Evolutionary conservation across 2,113 vertebrate species (phyloP).

Genomic region (Pterocles gutturalis): DNA sequence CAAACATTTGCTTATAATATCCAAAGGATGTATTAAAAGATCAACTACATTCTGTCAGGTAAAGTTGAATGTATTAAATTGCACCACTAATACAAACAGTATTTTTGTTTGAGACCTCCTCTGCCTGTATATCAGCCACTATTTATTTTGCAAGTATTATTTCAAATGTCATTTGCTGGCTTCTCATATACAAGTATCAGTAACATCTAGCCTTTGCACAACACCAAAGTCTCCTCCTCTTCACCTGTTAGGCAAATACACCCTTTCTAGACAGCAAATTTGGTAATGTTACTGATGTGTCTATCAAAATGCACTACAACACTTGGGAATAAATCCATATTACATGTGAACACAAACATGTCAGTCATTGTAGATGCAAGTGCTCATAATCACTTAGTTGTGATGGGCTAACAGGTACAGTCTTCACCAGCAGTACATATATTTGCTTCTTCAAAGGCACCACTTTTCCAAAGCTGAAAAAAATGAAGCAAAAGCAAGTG

Average conservation of each 20-base stretch:
- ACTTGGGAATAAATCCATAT: neutral
- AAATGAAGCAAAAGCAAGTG: neutral
- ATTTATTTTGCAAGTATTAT: neutral
- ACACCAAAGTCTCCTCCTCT: neutral
- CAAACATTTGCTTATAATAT: neutral
- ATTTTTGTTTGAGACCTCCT: neutral
- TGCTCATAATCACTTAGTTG: neutral
- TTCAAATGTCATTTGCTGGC: neutral
- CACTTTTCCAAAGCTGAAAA: neutral
- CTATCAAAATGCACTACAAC: neutral
- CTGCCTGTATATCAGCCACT: neutral
- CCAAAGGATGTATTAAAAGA: neutral
- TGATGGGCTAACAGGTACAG: neutral
- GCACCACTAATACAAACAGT: neutral
- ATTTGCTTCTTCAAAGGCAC: neutral
- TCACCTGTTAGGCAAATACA: neutral
- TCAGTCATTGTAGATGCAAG: neutral
- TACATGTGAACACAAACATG: neutral
- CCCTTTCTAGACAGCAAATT: neutral
- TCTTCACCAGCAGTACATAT: neutral
- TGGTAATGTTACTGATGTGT: neutral
- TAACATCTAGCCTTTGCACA: neutral
- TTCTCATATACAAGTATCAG: neutral
- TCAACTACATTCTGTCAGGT: neutral
- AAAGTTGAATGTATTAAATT: slow-evolving; percentile 3